Evolutionary conservation across 2,797 vertebrate species (phyloP), one percentile per base, ranked within the genome.

Genomic region (Percopsis omiscomaycus): DNA sequence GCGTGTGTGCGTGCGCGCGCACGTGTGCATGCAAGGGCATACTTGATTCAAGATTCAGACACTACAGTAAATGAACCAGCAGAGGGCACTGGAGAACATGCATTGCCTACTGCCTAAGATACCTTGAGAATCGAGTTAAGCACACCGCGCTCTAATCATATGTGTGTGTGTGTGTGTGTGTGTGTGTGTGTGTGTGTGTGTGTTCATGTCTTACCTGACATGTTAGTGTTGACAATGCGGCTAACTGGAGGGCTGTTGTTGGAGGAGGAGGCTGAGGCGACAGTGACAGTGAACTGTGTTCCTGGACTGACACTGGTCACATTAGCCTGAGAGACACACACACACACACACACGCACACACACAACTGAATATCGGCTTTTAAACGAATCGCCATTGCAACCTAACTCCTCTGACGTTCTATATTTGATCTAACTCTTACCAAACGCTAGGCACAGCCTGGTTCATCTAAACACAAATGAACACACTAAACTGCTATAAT

Each of bases 231-330:
- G 84, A 95, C 81, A 74, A 92, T 93, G 85, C 94, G 96, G 71
- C 95, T 96, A 42, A 95, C 91, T 75, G 96, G 92, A 45, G 93
- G 93, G 74, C 94, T 95, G 70, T 93, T 90, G 14, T 90, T 84
- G 47, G 94, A 94, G 32, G 95, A 94, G 73, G 95, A 94, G 74
- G 93, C 85, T 32, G 95, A 85, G 72, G 93, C 92, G 78, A 96
- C 80, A 0, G 92, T 94, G 27, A 92, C 85, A 11, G 87, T 90
- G 53, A 95, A 95, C 29, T 86, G 84, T 59, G 92, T 94, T 64
- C 92, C 94, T 56, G 95, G 92, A 85, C 84, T 78, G 75, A 89
- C 77, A 69, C 74, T 90, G 51, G 83, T 92, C 86, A 96, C 89
- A 71, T 94, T 86, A 56, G 90, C 94, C 97, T 99, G 81, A 49